phyloP scores from a whole-genome alignment of 2,888 invertebrate genomes.

The Ormyrus thymus region DNA sequence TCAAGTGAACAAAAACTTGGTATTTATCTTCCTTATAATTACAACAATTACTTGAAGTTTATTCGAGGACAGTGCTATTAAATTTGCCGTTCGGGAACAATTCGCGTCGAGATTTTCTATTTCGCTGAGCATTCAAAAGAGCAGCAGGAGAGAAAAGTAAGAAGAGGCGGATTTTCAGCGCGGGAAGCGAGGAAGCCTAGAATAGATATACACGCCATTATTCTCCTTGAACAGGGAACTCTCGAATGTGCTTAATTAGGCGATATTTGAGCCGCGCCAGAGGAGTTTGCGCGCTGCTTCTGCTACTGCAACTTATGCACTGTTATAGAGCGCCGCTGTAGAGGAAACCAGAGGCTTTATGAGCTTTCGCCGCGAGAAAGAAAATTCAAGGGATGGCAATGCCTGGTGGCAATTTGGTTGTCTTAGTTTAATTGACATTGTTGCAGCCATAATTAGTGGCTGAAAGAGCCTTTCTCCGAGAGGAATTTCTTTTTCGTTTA shows the following conservation, averaged over 20 bases:
- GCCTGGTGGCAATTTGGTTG: conserved; percentile 1
- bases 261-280: conserved; percentile 66
- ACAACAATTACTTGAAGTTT: too few species aligned
- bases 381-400: conserved; percentile 20
- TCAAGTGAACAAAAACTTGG: too few species aligned
- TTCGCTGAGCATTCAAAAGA: conserved; percentile 18
- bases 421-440: conserved; percentile 42
- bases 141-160: not conserved
- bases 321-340: not conserved
- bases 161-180: not conserved
- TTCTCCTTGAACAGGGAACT: conserved; percentile 61
- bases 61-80: too few species aligned
- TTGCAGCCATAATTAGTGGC: conserved; percentile 30
- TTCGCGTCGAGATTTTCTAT: not conserved
- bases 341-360: conserved; percentile 8
- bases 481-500: conserved; percentile 13
- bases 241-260: conserved; percentile 71
- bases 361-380: conserved; percentile 45
- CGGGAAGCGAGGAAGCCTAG: not conserved
- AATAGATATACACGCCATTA: conserved; percentile 59
- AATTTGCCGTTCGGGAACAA: not conserved
- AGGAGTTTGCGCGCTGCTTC: conserved; percentile 56
- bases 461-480: not conserved
- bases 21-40: too few species aligned
- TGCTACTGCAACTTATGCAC: conserved; percentile 21